Evolutionary conservation across 2,888 invertebrate species (phyloP), one percentile per base, ranked within the genome.

Genomic region (Piscicola geometra): DNA sequence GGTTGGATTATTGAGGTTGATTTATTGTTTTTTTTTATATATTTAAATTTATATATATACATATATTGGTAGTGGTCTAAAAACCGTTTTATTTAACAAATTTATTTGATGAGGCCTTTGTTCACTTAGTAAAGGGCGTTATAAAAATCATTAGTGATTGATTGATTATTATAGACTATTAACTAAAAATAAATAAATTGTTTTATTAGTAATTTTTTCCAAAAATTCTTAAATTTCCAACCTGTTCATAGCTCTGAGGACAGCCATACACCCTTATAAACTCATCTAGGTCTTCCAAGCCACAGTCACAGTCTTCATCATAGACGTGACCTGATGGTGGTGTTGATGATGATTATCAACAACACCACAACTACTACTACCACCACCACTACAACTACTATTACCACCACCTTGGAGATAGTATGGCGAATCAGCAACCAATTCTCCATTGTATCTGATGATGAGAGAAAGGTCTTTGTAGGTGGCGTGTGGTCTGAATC

Each of bases 251-350:
- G 94, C 93, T 77, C 87, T 82, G 21, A 35, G 77, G 85, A 81
- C 88, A 88, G 47, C 90, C 88, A 86, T 91, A 90, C 69, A 88
- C 83, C 67, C 89, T 76, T 41, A 91, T 84, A 91, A 93, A 93
- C 0, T 87, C 82, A 50, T 89, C 83, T 9, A 91, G 83, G 75
- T 89, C 86, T 76, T 86, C 81, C 81, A 88, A 86, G 15, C 94
- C 94, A 83, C 96, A 96, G 81, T 91, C 86, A 84, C 96, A 96
- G 79, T 91, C 90, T 82, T 95, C 95, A 77, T 92, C 89, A 82
- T 91, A 90, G 5, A 93, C 87, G 73, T 89, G 88, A 77, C 90
- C 90, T 90, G 85, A 18, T 30, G 30, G 18, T 70, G 41, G 21
- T 18, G 32, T 1, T 67, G 1, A 0, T 25, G 67, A 30, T 33